Conservation (phyloP, 2,888 invertebrate species). For the Anaspis maculata region DNA sequence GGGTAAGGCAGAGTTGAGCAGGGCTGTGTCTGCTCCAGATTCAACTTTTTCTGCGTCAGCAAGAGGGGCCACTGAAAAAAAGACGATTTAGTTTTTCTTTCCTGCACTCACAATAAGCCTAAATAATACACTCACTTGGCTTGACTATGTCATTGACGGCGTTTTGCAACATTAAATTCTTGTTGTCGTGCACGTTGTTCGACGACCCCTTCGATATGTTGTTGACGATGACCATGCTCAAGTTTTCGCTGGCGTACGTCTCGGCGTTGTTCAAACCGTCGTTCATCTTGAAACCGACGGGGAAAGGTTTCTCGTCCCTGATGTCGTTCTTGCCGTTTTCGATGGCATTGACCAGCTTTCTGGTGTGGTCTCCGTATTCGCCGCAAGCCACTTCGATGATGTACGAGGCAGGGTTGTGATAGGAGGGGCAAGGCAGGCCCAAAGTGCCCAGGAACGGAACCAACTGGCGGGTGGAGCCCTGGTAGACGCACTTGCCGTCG, state of each 20-base stretch:
- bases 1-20: conserved; percentile 52
- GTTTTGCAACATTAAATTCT: conserved; percentile 48
- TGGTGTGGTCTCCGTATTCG: conserved; percentile 88
- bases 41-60: conserved; percentile 3
- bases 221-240: conserved; percentile 25
- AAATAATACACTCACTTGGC: conserved; percentile 39
- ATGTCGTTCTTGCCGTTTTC: conserved; percentile 78
- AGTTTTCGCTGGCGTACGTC: too few species aligned
- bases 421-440: conserved; percentile 84
- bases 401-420: conserved; percentile 96
- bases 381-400: conserved; percentile 89
- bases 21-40: conserved; percentile 60
- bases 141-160: conserved; percentile 59
- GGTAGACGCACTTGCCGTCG: conserved; percentile 91
- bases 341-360: conserved; percentile 75
- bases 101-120: background rate
- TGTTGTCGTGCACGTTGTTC: conserved; percentile 39
- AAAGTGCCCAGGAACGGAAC: conserved; percentile 74
- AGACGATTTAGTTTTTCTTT: too few species aligned
- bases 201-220: conserved; percentile 50
- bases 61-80: background rate
- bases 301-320: conserved; percentile 62
- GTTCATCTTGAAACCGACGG: conserved; percentile 43
- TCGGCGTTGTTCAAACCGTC: conserved; percentile 46
- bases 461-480: conserved; percentile 77